Evolutionary conservation across 2,113 vertebrate species (phyloP).

Genomic region (Falco punctatus): DNA sequence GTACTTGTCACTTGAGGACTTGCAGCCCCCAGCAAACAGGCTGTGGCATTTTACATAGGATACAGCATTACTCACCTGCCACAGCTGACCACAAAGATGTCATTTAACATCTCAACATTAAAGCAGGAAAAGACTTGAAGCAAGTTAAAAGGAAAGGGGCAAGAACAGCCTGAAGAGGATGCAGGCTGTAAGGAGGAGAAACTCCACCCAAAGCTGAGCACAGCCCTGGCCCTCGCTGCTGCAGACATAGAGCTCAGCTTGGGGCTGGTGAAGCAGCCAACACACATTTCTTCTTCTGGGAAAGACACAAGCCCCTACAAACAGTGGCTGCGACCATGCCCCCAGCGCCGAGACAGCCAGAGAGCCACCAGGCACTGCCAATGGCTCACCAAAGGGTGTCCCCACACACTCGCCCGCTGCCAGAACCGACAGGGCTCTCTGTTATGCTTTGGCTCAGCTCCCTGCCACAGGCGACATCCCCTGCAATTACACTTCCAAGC

Average conservation of each 20-base stretch:
- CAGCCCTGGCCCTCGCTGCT: not conserved
- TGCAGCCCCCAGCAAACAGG: not conserved
- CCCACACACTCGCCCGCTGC: fast-evolving
- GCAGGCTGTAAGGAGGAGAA: not conserved
- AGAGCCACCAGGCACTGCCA: not conserved
- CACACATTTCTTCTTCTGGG: not conserved
- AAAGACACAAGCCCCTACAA: not conserved
- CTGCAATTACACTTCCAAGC: not conserved
- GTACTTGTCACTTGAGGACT: not conserved
- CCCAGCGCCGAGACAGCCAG: not conserved
- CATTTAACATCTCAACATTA: not conserved
- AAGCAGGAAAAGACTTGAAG: not conserved
- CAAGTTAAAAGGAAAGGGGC: not conserved
- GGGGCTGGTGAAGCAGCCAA: not conserved
- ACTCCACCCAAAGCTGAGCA: not conserved
- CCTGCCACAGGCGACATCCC: not conserved
- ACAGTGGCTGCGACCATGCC: fast-evolving
- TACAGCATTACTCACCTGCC: not conserved
- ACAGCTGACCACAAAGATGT: not conserved
- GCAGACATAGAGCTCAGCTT: fast-evolving
- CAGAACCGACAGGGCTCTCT: not conserved
- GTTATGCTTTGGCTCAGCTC: not conserved
- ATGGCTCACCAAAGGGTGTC: not conserved
- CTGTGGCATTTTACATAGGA: not conserved
- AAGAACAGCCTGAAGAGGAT: not conserved